A percentile compares a stretch with the other conserved stretches of the same genome.
phyloP scores from a whole-genome alignment of 2,888 invertebrate genomes.

The Cosmia trapezina region DNA sequence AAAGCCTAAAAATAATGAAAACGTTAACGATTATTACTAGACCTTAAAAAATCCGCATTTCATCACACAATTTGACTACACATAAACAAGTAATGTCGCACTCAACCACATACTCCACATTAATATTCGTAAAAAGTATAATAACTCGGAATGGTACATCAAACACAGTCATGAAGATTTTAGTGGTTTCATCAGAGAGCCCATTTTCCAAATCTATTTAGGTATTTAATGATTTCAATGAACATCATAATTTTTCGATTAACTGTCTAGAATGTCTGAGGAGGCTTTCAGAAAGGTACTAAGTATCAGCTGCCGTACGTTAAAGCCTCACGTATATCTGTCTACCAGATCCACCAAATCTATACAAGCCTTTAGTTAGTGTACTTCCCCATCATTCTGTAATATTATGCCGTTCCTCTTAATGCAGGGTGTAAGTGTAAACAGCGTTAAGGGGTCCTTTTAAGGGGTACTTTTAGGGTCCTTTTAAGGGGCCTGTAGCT shows the following conservation, averaged over 20 bases:
- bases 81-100: constrained; percentile 55
- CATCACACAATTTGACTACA: constrained; percentile 48
- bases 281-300: neutral
- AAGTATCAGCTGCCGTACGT: neutral
- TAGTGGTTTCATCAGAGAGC: constrained; percentile 11
- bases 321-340: neutral
- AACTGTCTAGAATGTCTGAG: neutral
- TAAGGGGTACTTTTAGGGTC: too few species aligned
- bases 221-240: neutral
- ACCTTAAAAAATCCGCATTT: constrained; percentile 44
- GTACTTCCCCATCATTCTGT: neutral
- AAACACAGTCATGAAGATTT: constrained; percentile 35
- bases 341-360: neutral
- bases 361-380: neutral
- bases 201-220: neutral
- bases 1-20: constrained; percentile 18
- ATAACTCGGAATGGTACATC: constrained; percentile 38
- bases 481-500: too few species aligned
- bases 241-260: neutral
- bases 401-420: too few species aligned
- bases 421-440: too few species aligned
- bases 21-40: constrained; percentile 48
- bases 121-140: constrained; percentile 61
- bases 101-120: constrained; percentile 47
- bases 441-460: too few species aligned